A percentile compares a stretch with the other conserved stretches of the same genome.
These are phyloP conservation scores for Drosophila peninsularis DNA, from an alignment of 2,888 invertebrate genomes.

Conservation along the genomic window DNA sequence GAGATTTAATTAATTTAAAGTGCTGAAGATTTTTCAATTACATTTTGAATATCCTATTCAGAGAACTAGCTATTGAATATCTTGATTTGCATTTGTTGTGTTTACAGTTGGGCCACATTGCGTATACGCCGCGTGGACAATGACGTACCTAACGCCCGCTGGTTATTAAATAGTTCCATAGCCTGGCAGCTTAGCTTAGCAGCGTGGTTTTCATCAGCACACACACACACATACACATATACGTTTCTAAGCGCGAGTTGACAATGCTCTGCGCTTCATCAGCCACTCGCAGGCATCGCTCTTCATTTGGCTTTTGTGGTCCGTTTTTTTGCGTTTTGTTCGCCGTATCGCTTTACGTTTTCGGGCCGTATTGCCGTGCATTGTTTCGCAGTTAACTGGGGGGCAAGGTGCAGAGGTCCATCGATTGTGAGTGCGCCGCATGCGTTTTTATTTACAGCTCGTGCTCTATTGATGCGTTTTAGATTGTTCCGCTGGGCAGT, in stretches of 20 bases:
- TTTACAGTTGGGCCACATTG: constrained; percentile 8
- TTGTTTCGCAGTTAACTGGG: constrained; percentile 58
- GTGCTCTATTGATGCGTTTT: constrained; percentile 55
- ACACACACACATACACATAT: not conserved
- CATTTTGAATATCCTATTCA: not conserved
- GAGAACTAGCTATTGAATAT: not conserved
- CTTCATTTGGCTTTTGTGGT: constrained; percentile 51
- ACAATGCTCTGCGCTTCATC: constrained; percentile 53
- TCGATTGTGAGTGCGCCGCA: constrained; percentile 59
- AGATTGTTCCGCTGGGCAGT: constrained; percentile 57
- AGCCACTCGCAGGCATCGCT: constrained; percentile 39
- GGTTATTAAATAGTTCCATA: constrained; percentile 36
- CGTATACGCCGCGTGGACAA: constrained; percentile 22
- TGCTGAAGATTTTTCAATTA: not conserved
- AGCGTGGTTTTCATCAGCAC: constrained; percentile 10
- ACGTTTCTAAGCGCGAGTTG: constrained; percentile 28
- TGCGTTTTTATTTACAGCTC: constrained; percentile 60
- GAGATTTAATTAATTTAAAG: not conserved
- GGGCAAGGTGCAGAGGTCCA: constrained; percentile 32
- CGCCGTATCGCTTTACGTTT: constrained; percentile 36
- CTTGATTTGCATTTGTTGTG: constrained; percentile 11
- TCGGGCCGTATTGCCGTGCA: constrained; percentile 54
- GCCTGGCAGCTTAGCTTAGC: constrained; percentile 3
- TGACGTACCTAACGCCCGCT: constrained; percentile 24
- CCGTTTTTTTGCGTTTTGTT: not conserved